Conservation (phyloP, 2,113 vertebrate species). For the Microcebus ravelobensis region DNA sequence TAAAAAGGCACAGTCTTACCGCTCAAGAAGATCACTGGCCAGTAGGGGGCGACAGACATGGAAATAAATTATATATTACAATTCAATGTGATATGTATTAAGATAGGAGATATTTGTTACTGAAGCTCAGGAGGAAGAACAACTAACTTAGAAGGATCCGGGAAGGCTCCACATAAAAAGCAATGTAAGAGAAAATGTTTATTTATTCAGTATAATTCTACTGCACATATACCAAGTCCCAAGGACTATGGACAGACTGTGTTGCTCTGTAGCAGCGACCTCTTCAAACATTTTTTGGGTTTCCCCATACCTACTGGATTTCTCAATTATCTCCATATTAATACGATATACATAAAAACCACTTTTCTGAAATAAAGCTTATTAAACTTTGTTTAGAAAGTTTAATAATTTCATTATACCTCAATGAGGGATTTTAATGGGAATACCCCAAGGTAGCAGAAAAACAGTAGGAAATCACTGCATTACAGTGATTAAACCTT, state of each 20-base stretch:
- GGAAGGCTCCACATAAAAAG: not conserved
- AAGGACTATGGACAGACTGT: not conserved
- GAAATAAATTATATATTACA: not conserved
- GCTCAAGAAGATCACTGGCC: not conserved
- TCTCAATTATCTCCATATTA: constrained; percentile 19
- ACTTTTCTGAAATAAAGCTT: not conserved
- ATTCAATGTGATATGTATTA: not conserved
- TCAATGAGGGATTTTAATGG: constrained; percentile 9
- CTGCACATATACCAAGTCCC: not conserved
- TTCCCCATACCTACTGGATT: not conserved
- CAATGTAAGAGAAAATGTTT: not conserved
- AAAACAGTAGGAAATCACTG: not conserved
- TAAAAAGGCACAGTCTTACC: not conserved
- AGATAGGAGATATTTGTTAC: not conserved
- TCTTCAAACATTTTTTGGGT: not conserved
- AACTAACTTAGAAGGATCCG: not conserved
- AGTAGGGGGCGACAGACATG: constrained; percentile 21
- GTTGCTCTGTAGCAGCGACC: not conserved
- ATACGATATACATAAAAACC: not conserved
- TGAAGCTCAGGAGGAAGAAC: not conserved
- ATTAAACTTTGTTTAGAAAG: constrained; percentile 28
- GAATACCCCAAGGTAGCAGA: not conserved
- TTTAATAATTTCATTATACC: not conserved
- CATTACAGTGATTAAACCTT: not conserved
- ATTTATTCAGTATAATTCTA: not conserved